Evolutionary conservation across 2,888 invertebrate genomes (phyloP).

Genomic region (Merodon equestris): DNA sequence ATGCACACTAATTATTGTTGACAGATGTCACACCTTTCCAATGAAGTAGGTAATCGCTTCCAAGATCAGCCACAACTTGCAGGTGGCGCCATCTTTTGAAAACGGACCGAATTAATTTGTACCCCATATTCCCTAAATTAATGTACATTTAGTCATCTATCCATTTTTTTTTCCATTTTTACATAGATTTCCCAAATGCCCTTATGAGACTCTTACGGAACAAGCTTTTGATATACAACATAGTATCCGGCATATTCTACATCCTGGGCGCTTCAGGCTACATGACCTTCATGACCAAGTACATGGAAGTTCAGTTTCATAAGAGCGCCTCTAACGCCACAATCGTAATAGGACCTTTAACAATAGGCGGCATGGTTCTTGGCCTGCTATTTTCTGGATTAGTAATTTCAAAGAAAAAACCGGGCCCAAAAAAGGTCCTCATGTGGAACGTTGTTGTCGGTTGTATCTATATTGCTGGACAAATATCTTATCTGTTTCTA

Average conservation of each 20-base stretch:
- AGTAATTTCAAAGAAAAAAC: slow-evolving; percentile 82
- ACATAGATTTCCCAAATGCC: slow-evolving; percentile 81
- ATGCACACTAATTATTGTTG: too few relatives aligned
- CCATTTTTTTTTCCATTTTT: slow-evolving; percentile 30
- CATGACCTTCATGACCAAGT: slow-evolving; percentile 86
- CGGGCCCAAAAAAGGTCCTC: slow-evolving; percentile 81
- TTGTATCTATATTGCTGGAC: slow-evolving; percentile 80
- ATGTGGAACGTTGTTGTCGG: slow-evolving; percentile 84
- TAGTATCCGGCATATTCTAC: slow-evolving; percentile 83
- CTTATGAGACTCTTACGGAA: slow-evolving; percentile 83
- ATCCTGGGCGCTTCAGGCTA: slow-evolving; percentile 83
- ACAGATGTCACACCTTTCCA: too few relatives aligned
- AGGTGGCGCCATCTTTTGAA: too few relatives aligned
- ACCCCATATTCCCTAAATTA: too few relatives aligned
- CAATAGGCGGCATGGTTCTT: slow-evolving; percentile 81
- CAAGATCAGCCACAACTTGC: too few relatives aligned
- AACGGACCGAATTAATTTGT: too few relatives aligned
- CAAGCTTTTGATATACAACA: slow-evolving; percentile 84
- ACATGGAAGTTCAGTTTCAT: slow-evolving; percentile 87
- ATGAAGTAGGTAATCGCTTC: too few relatives aligned
- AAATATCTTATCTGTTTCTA: slow-evolving; percentile 81
- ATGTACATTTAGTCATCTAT: neutral
- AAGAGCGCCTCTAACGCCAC: slow-evolving; percentile 84
- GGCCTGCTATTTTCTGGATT: slow-evolving; percentile 82
- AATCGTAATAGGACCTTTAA: slow-evolving; percentile 83